These are phyloP conservation scores for Julus scanicus DNA, from an alignment of 2,888 invertebrate genomes.

Conservation along the genomic window DNA sequence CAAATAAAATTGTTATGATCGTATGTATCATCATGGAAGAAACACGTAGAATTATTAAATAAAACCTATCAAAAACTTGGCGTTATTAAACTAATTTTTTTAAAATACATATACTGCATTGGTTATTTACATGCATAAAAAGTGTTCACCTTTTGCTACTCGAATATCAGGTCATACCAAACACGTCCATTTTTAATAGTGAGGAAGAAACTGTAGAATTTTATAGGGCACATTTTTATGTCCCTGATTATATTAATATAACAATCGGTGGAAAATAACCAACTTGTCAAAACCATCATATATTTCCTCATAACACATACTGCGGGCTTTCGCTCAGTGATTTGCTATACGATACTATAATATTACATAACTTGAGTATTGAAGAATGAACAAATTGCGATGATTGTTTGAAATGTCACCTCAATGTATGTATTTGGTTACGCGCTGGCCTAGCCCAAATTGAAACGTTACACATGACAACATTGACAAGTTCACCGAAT, in stretches of 20 bases:
- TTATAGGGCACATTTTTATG: neutral
- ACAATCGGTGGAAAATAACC: neutral
- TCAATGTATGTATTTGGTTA: too few relatives aligned
- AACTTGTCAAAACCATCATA: neutral
- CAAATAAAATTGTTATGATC: slow-evolving; percentile 10
- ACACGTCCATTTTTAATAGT: neutral
- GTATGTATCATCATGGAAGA: neutral
- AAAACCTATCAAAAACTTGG: neutral
- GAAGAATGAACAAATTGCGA: slow-evolving; percentile 27
- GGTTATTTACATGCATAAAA: neutral
- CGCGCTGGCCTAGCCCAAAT: neutral
- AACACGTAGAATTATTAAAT: neutral
- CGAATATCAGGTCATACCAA: neutral
- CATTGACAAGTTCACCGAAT: neutral
- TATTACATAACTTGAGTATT: neutral
- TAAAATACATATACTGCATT: neutral
- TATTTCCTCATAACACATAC: neutral
- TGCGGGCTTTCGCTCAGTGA: neutral
- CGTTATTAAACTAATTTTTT: neutral
- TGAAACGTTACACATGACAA: neutral
- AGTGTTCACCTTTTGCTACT: neutral
- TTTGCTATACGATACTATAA: neutral
- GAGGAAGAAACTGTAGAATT: neutral
- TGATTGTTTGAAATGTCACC: neutral
- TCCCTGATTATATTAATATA: neutral